Percentiles rank a stretch among this genome's conserved stretches.
Conservation (phyloP, 2,113 vertebrate genomes). For the Athene cunicularia region DNA sequence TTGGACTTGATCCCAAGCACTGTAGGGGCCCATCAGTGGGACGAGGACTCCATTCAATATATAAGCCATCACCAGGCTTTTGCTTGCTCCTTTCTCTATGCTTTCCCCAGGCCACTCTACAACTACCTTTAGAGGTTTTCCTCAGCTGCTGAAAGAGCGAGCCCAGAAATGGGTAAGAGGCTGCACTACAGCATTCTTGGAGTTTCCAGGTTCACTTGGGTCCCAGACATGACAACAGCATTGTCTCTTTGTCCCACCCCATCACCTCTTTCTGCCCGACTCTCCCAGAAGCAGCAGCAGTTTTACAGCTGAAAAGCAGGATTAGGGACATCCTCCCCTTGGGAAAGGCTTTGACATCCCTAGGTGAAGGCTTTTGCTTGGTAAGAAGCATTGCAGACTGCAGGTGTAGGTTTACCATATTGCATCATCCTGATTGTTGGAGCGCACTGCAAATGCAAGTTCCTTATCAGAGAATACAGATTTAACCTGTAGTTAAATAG, state of each 20-base stretch:
- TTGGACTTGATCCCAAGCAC: neutral
- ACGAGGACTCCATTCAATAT: neutral
- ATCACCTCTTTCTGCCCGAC: neutral
- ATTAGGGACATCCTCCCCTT: neutral
- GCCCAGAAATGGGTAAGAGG: neutral
- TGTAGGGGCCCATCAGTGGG: neutral
- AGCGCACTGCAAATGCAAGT: neutral
- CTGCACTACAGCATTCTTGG: neutral
- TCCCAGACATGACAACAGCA: neutral
- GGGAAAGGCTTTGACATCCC: neutral
- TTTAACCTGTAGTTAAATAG: neutral
- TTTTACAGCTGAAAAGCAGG: neutral
- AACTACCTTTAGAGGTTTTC: neutral
- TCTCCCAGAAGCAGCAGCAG: neutral
- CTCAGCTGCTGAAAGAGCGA: neutral
- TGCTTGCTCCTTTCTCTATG: neutral
- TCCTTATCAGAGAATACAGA: neutral
- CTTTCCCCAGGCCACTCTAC: neutral
- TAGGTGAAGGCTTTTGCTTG: neutral
- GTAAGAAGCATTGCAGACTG: neutral
- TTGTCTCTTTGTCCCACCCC: neutral
- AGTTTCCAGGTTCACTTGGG: neutral
- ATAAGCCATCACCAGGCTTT: neutral
- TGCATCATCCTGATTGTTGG: neutral
- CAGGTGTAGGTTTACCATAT: neutral